phyloP scores from a whole-genome alignment of 2,113 vertebrate species.

The Alaudala cheleensis region DNA sequence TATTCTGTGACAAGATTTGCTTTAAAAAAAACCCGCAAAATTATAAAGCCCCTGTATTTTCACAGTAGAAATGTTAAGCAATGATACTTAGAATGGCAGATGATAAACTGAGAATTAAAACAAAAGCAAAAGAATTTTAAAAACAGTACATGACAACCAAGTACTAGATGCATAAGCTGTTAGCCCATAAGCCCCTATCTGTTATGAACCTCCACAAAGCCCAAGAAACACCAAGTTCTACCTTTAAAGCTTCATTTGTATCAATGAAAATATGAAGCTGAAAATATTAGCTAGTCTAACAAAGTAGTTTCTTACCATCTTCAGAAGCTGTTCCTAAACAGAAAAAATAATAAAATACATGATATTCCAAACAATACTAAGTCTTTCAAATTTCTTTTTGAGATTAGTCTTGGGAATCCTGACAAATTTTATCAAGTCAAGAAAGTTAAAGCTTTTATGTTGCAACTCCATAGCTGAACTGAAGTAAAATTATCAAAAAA shows the following conservation, averaged over 20 bases:
- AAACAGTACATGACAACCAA: constrained; percentile 31
- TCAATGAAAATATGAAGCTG: constrained; percentile 57
- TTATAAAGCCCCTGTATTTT: background rate
- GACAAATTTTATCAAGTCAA: background rate
- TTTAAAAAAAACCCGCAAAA: background rate
- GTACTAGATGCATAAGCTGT: constrained; percentile 35
- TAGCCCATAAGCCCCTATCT: background rate
- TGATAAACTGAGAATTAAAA: constrained; percentile 38
- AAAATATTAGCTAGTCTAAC: constrained; percentile 58
- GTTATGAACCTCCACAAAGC: constrained; percentile 8
- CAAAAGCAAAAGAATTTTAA: constrained; percentile 24
- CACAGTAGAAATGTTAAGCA: constrained; percentile 40
- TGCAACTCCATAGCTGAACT: background rate
- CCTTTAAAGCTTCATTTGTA: constrained; percentile 24
- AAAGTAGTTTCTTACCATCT: constrained; percentile 85
- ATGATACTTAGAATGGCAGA: constrained; percentile 47
- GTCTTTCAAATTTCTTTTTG: background rate
- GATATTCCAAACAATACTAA: constrained; percentile 71
- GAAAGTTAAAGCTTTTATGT: background rate
- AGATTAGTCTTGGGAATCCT: background rate
- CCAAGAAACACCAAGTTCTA: constrained; percentile 34
- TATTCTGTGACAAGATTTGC: background rate
- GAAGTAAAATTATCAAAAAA: background rate
- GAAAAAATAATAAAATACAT: constrained; percentile 79
- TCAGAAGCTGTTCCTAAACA: constrained; percentile 87